Conservation (phyloP, 2,797 vertebrate species). For the Lophotriccus pileatus region DNA sequence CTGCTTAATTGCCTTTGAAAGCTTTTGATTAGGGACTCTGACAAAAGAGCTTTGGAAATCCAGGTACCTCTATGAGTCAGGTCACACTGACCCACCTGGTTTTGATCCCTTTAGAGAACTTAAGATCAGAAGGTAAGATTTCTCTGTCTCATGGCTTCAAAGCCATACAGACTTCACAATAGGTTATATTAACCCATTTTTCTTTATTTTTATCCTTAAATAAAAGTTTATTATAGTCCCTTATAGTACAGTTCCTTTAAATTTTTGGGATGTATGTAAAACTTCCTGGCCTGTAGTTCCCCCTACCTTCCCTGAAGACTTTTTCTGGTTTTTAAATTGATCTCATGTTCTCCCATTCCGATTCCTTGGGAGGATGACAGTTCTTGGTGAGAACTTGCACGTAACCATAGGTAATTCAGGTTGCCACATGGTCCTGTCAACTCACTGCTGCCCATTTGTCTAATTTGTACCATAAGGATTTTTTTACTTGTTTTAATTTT, state of each 20-base stretch:
- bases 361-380: not conserved
- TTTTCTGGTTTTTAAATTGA: not conserved
- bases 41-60: not conserved
- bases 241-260: not conserved
- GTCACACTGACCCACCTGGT: not conserved
- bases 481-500: not conserved
- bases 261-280: not conserved
- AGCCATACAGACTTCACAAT: not conserved
- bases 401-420: not conserved
- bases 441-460: not conserved
- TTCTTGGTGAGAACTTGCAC: not conserved
- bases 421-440: not conserved
- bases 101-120: not conserved
- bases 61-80: not conserved
- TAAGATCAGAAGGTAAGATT: not conserved
- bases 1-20: not conserved
- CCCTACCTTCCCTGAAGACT: not conserved
- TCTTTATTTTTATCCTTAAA: not conserved
- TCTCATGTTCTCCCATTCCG: not conserved
- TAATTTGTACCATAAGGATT: not conserved
- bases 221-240: not conserved
- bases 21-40: not conserved
- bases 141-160: not conserved
- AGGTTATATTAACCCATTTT: not conserved
- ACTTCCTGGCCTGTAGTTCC: not conserved